Percentiles rank a stretch among this genome's conserved stretches.
phyloP scores from a whole-genome alignment of 2,113 vertebrate species.

The Ceyx melanurus region DNA sequence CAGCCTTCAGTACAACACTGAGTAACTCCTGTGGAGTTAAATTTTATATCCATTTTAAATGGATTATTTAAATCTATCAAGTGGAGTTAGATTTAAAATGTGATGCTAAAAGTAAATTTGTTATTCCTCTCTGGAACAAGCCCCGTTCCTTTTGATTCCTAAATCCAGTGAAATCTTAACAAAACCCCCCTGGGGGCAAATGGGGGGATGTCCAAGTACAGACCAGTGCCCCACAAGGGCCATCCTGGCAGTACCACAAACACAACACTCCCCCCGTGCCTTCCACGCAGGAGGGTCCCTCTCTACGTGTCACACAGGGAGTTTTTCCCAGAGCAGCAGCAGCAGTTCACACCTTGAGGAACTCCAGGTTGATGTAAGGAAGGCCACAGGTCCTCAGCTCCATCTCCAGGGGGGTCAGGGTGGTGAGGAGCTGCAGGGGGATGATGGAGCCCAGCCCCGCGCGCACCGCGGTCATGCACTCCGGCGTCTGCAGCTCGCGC shows the following conservation, averaged over 20 bases:
- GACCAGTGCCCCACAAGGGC: background rate
- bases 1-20: background rate
- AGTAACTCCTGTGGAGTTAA: background rate
- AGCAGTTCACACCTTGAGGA: constrained; percentile 85
- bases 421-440: constrained; percentile 94
- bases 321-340: background rate
- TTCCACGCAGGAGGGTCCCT: rapidly evolving
- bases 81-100: background rate
- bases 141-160: background rate
- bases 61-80: background rate
- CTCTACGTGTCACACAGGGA: rapidly evolving
- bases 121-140: background rate
- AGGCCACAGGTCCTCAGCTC: constrained; percentile 95
- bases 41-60: background rate
- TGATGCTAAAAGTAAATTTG: background rate
- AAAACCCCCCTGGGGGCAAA: background rate
- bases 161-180: background rate
- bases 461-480: constrained; percentile 90
- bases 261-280: background rate
- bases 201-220: background rate
- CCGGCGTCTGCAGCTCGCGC: constrained; percentile 88
- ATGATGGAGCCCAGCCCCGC: constrained; percentile 93
- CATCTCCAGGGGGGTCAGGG: constrained; percentile 89
- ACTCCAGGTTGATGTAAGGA: constrained; percentile 95
- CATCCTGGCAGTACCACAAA: rapidly evolving